A percentile compares a stretch with the other conserved stretches of the same genome.
phyloP scores from a whole-genome alignment of 1,140 invertebrate species.

The Coenobita brevimanus region DNA sequence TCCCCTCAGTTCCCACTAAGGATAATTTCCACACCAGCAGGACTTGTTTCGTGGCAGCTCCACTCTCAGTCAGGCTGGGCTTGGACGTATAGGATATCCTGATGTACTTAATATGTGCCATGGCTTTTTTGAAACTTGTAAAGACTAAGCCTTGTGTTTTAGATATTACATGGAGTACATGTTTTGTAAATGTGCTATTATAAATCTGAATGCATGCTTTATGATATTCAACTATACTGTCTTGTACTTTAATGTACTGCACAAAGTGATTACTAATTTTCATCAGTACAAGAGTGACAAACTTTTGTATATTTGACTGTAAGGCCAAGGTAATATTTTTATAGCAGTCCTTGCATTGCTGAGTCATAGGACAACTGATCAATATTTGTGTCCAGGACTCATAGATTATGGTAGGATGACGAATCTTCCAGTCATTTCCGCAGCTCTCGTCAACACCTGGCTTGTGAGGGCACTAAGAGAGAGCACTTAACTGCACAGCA shows the following conservation, averaged over 20 bases:
- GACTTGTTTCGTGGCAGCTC: slow-evolving; percentile 50
- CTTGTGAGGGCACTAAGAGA: slow-evolving; percentile 39
- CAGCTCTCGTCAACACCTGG: slow-evolving; percentile 46
- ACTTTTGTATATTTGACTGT: slow-evolving; percentile 63
- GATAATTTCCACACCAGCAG: slow-evolving; percentile 31
- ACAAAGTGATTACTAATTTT: slow-evolving; percentile 59
- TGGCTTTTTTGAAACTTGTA: slow-evolving; percentile 58
- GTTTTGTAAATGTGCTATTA: slow-evolving; percentile 64
- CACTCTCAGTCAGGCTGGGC: slow-evolving; percentile 34
- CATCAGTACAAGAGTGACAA: slow-evolving; percentile 64
- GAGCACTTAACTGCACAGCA: too few species aligned
- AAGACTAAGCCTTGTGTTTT: slow-evolving; percentile 60
- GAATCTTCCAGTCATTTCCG: slow-evolving; percentile 65
- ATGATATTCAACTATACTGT: slow-evolving; percentile 59
- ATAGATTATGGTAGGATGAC: slow-evolving; percentile 52
- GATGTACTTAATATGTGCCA: slow-evolving; percentile 63
- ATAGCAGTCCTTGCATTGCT: slow-evolving; percentile 64
- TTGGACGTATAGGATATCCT: slow-evolving; percentile 51
- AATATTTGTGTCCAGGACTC: slow-evolving; percentile 47
- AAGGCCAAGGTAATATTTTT: slow-evolving; percentile 60
- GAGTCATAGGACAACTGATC: slow-evolving; percentile 47
- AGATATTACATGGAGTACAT: slow-evolving; percentile 60
- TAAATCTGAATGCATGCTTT: slow-evolving; percentile 61
- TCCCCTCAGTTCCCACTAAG: too few species aligned
- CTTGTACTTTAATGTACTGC: slow-evolving; percentile 66